Evolutionary conservation across 2,888 invertebrate genomes (phyloP).

Genomic region (Drosophila kuntzei): DNA sequence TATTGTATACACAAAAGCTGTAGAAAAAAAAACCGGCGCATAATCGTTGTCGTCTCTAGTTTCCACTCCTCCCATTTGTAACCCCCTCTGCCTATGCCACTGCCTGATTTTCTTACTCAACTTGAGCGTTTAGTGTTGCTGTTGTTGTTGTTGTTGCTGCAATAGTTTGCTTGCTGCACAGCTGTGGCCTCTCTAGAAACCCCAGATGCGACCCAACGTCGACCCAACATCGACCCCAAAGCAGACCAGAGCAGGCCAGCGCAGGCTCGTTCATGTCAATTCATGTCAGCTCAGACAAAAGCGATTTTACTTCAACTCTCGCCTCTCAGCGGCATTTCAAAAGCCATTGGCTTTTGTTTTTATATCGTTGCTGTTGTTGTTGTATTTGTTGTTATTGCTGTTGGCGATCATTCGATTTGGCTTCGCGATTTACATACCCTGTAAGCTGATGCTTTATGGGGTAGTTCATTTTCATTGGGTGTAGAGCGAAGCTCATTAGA

Average conservation of each 20-base stretch:
- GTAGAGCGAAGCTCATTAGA: neutral
- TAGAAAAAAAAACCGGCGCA: constrained; percentile 67
- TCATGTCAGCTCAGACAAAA: constrained; percentile 62
- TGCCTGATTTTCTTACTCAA: constrained; percentile 47
- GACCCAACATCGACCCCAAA: constrained; percentile 25
- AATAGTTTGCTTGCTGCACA: constrained; percentile 44
- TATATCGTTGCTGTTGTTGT: constrained; percentile 23
- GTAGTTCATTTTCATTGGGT: neutral
- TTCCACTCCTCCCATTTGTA: neutral
- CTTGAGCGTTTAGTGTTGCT: constrained; percentile 32
- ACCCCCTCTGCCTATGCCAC: neutral
- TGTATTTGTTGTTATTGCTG: constrained; percentile 23
- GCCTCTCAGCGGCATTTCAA: constrained; percentile 38
- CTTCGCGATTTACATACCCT: constrained; percentile 35
- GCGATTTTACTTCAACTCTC: constrained; percentile 36
- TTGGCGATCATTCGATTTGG: constrained; percentile 51
- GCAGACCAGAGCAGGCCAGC: constrained; percentile 2
- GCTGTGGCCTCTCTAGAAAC: constrained; percentile 40
- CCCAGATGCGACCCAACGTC: constrained; percentile 36
- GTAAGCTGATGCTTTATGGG: neutral
- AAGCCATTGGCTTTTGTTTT: constrained; percentile 50
- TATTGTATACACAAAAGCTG: constrained; percentile 75
- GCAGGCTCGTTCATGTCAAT: constrained; percentile 59
- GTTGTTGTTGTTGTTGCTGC: constrained; percentile 33
- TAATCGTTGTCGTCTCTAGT: constrained; percentile 63